A percentile compares a stretch with the other conserved stretches of the same genome.
phyloP scores from a whole-genome alignment of 2,888 invertebrate genomes.

The Drosophila rellima region DNA sequence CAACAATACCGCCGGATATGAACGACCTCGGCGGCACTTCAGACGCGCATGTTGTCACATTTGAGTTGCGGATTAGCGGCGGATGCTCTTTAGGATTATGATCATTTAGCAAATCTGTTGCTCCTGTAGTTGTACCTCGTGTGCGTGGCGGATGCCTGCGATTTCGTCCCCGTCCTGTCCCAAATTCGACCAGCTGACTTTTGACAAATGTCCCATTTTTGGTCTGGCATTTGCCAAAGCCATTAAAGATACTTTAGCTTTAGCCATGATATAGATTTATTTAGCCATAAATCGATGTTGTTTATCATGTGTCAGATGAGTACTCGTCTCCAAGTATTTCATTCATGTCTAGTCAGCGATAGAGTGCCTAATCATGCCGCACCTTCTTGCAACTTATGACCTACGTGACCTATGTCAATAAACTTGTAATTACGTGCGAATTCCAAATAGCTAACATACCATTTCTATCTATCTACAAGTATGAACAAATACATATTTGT shows the following conservation, averaged over 20 bases:
- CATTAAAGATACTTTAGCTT: slow-evolving; percentile 32
- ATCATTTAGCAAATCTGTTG: slow-evolving; percentile 86
- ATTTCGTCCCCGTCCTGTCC: slow-evolving; percentile 1
- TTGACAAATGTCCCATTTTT: slow-evolving; percentile 75
- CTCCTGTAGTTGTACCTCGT: slow-evolving; percentile 70
- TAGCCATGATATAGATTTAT: slow-evolving; percentile 21
- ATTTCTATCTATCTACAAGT: slow-evolving; percentile 2
- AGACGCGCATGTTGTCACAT: slow-evolving; percentile 84
- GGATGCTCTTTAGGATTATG: slow-evolving; percentile 82
- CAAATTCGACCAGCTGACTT: slow-evolving; percentile 39
- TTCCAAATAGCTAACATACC: slow-evolving; percentile 41
- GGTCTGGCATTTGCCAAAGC: slow-evolving; percentile 23
- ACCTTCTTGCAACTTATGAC: slow-evolving; percentile 27
- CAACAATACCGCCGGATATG: slow-evolving; percentile 32
- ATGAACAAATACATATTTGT: slow-evolving; percentile 9
- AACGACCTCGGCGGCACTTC: slow-evolving; percentile 70
- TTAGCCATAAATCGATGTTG: slow-evolving; percentile 26
- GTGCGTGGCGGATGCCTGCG: slow-evolving; percentile 52
- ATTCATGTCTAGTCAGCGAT: slow-evolving; percentile 36
- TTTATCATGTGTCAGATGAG: slow-evolving; percentile 26
- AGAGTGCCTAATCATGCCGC: slow-evolving; percentile 32
- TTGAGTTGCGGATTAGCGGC: slow-evolving; percentile 84
- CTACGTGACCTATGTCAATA: slow-evolving; percentile 79
- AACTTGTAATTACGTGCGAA: slow-evolving; percentile 74
- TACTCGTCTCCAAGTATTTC: slow-evolving; percentile 2